Evolutionary conservation across 2,113 vertebrate species (phyloP).

Genomic region (Oreotrochilus melanogaster): DNA sequence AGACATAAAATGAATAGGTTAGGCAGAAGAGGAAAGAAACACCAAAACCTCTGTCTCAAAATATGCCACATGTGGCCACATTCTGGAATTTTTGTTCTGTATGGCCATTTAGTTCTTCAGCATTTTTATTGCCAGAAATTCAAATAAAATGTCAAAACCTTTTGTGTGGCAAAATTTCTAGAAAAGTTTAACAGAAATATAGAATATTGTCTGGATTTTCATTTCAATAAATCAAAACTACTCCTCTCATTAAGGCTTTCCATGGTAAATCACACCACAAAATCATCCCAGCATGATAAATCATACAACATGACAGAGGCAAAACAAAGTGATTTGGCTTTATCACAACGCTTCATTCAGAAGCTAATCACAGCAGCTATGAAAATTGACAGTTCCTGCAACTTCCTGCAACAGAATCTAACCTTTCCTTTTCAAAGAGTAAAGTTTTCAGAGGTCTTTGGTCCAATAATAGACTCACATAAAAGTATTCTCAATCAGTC

Average conservation of each 20-base stretch:
- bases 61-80: neutral
- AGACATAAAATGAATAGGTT: neutral
- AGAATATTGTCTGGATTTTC: neutral
- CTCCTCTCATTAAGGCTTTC: neutral
- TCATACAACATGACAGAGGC: neutral
- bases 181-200: neutral
- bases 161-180: neutral
- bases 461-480: neutral
- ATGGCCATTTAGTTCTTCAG: neutral
- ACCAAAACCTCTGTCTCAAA: neutral
- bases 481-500: neutral
- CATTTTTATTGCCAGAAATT: neutral
- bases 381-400: neutral
- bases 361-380: neutral
- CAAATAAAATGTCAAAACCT: neutral
- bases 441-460: neutral
- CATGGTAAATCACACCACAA: neutral
- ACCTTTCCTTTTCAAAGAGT: slow-evolving; percentile 2
- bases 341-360: neutral
- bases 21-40: neutral
- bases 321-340: neutral
- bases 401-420: neutral
- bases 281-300: neutral
- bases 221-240: neutral
- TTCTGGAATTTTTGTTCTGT: neutral